Conservation (phyloP, 92 coral and sea anemone species). For the Bergia puertoricense region DNA sequence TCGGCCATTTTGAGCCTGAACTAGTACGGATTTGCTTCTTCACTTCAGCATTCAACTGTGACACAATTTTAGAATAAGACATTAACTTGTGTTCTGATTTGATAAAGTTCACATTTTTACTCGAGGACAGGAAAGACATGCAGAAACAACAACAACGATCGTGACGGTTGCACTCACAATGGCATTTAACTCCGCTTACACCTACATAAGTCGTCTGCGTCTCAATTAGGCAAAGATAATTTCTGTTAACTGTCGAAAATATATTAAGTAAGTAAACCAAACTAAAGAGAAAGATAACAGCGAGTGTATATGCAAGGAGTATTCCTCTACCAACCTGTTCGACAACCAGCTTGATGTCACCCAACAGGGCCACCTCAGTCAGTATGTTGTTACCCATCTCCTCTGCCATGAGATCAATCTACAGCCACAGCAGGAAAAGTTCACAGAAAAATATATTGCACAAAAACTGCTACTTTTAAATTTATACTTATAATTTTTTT, state of each 20-base stretch:
- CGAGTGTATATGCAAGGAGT: background rate
- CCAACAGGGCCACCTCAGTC: conserved; percentile 73
- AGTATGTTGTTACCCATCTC: conserved; percentile 82
- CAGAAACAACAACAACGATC: background rate
- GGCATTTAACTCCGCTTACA: background rate
- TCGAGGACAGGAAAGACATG: background rate
- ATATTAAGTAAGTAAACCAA: background rate
- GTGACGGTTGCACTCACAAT: background rate
- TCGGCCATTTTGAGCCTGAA: conserved; percentile 47
- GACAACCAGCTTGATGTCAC: conserved; percentile 73
- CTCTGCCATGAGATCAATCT: conserved; percentile 93
- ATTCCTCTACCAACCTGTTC: conserved; percentile 75
- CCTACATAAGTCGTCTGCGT: too few relatives aligned
- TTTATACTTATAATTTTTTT: too few relatives aligned
- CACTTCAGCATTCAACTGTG: conserved; percentile 33
- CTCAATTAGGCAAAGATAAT: too few relatives aligned
- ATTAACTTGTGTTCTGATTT: background rate
- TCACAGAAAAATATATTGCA: background rate
- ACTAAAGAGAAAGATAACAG: background rate
- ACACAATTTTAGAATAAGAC: background rate
- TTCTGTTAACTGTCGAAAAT: background rate
- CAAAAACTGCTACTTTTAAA: background rate
- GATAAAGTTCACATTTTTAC: background rate
- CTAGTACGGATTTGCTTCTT: conserved; percentile 25
- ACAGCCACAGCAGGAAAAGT: background rate